Base-by-base conservation (phyloP, 2,113 vertebrate species). In the Eptesicus fuscus region DNA sequence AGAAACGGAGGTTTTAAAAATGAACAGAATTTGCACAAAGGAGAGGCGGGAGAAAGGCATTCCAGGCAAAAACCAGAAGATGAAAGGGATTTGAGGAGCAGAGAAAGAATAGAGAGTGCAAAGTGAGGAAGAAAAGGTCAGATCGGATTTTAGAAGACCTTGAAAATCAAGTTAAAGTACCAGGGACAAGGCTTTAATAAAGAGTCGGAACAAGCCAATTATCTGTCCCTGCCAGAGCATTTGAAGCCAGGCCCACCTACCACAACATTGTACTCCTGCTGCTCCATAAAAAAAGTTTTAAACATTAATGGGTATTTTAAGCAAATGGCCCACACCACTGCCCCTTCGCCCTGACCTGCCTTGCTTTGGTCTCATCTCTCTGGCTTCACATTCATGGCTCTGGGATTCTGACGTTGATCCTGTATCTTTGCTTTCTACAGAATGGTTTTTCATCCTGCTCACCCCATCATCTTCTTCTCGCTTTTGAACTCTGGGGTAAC, bases 1-100 rank as follows among this genome's bases (percentile, higher is more conserved):
- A 95, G 89, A 80, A 88, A 61, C 28, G 70, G 59, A 85, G 32
- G 4, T 51, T 49, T 77, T 77, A 69, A 91, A 90, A 96, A 92
- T 70, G 92, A 87, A 59, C 4, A 87, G 44, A 70, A 89, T 69
- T 69, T 63, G 9, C 78, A 79, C 14, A 86, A 59, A 74, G 74
- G 61, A 95, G 73, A 37, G 40, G 63, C 10, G 16, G 74, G 69
- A 76, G 56, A 59, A 87, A 65, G 63, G n/a, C 56, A 83, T 78
- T 42, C 70, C 69, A 67, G 80, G 51, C n/a, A 35, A 94, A 93
- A 94, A 13, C 7, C 78, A 35, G 53, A 56, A 92, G 76, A 86
- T 32, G 69, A 82, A 76, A 59, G 47, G 80, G 73, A 83, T 69
- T n/a, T 44, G 69, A 92, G 74, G 49, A 91, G 11, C 18, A 79